These are phyloP conservation scores for Stenchaetothrips biformis DNA, from an alignment of 2,888 invertebrate species.

Conservation along the genomic window DNA sequence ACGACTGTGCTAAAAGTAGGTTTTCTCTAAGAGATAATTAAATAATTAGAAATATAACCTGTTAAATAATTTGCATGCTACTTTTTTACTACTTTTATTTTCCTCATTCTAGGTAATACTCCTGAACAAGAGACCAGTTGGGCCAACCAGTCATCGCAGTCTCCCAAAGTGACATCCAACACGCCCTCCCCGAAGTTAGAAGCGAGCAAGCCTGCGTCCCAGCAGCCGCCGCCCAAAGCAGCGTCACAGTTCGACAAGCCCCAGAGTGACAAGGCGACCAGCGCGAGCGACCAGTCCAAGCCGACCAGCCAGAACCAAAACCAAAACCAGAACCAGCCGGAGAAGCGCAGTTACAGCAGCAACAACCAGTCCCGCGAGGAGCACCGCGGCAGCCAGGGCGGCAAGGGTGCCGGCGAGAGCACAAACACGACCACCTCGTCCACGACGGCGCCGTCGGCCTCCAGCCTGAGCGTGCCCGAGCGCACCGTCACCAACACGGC, in stretches of 20 bases:
- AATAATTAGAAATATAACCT: no score
- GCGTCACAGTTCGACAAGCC: neutral
- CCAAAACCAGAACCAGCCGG: no score
- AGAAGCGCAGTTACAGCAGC: no score
- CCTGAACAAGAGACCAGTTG: neutral
- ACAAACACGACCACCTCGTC: neutral
- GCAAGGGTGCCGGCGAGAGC: neutral
- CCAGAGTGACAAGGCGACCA: neutral
- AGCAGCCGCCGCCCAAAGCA: neutral
- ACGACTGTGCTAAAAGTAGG: neutral
- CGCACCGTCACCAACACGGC: slow-evolving; percentile 16
- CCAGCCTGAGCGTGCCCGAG: neutral
- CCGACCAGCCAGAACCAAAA: neutral
- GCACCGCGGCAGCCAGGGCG: neutral
- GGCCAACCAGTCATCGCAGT: neutral
- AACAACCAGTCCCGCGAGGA: no score
- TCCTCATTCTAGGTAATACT: neutral
- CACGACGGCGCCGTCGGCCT: neutral
- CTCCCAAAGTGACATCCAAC: slow-evolving; percentile 32
- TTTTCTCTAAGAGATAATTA: no score
- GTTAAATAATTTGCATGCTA: neutral
- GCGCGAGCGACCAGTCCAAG: neutral
- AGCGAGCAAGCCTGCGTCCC: neutral
- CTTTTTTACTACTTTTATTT: neutral
- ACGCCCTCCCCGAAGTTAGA: slow-evolving; percentile 29